Conservation (phyloP, 2,797 vertebrate genomes). For the Argentina silus region DNA sequence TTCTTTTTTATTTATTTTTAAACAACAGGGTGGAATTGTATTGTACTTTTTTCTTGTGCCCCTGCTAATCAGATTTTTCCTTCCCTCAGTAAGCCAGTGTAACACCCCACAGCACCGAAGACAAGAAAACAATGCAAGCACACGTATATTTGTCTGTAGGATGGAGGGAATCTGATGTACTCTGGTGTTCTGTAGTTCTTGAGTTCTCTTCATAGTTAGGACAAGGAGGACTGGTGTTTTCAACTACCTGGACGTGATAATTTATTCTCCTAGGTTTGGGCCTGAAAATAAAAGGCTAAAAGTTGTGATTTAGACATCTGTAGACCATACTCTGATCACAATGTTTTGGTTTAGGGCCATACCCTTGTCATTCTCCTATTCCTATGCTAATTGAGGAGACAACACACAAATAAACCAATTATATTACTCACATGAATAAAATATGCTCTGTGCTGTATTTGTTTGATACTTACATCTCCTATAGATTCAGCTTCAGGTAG, state of each 20-base stretch:
- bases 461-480: constrained; percentile 44
- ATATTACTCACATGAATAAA: constrained; percentile 51
- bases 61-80: constrained; percentile 81
- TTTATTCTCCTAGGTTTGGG: neutral
- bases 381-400: constrained; percentile 41
- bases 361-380: constrained; percentile 17
- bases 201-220: neutral
- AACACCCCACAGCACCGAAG: constrained; percentile 73
- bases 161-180: neutral
- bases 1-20: constrained; percentile 44
- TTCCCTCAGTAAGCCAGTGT: constrained; percentile 69
- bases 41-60: constrained; percentile 71
- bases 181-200: neutral
- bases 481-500: constrained; percentile 17
- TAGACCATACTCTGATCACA: neutral
- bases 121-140: constrained; percentile 71
- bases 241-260: neutral
- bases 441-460: constrained; percentile 45
- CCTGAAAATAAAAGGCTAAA: neutral
- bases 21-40: constrained; percentile 67
- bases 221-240: neutral
- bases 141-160: constrained; percentile 42
- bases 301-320: neutral
- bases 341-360: constrained; percentile 38
- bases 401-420: constrained; percentile 53